Evolutionary conservation across 2,113 vertebrate species (phyloP).

Genomic region (Callorhinus ursinus): DNA sequence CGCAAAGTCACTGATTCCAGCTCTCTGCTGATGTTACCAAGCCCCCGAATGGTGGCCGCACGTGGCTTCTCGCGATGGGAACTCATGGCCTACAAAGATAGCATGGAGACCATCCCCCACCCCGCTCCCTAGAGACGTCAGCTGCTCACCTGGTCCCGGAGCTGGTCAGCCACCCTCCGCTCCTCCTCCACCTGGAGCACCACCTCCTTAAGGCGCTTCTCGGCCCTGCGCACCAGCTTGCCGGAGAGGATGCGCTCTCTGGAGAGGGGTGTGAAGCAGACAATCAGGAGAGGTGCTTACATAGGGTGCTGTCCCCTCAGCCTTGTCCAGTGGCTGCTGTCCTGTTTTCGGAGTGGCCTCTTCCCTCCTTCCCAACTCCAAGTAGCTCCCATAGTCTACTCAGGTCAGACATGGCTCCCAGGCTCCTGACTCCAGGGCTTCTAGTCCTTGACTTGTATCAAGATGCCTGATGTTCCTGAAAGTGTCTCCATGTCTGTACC

Average conservation of each 20-base stretch:
- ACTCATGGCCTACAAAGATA: background rate
- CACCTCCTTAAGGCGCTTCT: slow-evolving; percentile 95
- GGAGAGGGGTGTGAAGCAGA: background rate
- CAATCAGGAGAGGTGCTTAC: background rate
- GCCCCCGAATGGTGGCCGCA: accelerated
- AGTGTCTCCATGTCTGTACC: background rate
- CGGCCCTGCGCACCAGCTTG: slow-evolving; percentile 92
- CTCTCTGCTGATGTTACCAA: background rate
- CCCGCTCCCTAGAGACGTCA: accelerated
- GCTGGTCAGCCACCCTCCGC: slow-evolving; percentile 92
- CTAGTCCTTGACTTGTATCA: background rate
- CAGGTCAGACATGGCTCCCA: background rate
- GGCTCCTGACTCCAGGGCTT: background rate
- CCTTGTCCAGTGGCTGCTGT: background rate
- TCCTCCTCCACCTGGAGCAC: slow-evolving; percentile 95
- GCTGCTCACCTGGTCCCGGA: slow-evolving; percentile 90
- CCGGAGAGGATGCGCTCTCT: slow-evolving; percentile 92
- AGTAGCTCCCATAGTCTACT: background rate
- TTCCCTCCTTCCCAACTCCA: background rate
- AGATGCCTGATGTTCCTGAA: background rate
- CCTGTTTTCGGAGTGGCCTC: background rate
- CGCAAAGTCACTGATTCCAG: background rate
- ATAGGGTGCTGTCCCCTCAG: accelerated
- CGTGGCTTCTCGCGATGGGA: background rate
- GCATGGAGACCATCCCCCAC: accelerated